Conservation (phyloP, 2,797 vertebrate genomes). For the Xerus rutilus region DNA sequence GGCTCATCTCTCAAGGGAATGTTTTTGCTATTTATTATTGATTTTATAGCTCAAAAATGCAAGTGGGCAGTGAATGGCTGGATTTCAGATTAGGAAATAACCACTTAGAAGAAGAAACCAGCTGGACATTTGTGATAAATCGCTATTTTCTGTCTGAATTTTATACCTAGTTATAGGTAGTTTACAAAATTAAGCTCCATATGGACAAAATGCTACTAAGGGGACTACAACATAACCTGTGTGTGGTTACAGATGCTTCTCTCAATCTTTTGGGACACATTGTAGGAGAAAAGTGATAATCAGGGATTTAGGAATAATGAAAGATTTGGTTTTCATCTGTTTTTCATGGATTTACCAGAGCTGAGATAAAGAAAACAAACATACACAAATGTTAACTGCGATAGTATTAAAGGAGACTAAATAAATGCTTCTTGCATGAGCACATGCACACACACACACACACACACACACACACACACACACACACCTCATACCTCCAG, state of each 20-base stretch:
- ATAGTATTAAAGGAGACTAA: constrained; percentile 66
- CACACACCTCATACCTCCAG: background rate
- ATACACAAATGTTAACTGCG: constrained; percentile 74
- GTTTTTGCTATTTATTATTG: constrained; percentile 87
- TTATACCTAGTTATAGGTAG: constrained; percentile 86
- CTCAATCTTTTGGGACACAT: constrained; percentile 73
- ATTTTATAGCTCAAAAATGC: constrained; percentile 87
- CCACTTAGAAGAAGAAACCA: constrained; percentile 86
- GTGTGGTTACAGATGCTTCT: constrained; percentile 60
- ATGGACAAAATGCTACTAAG: constrained; percentile 81
- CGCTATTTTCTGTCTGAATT: constrained; percentile 84
- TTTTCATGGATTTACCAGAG: constrained; percentile 75
- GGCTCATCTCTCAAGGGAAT: constrained; percentile 86
- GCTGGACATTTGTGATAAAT: constrained; percentile 89
- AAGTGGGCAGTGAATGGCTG: constrained; percentile 81
- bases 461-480: background rate
- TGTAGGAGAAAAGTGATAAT: constrained; percentile 70
- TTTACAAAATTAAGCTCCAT: constrained; percentile 86
- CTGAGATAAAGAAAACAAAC: constrained; percentile 75
- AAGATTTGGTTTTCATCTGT: constrained; percentile 78
- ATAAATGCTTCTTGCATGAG: constrained; percentile 42
- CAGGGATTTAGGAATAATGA: constrained; percentile 78
- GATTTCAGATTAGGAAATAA: constrained; percentile 88
- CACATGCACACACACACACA: background rate
- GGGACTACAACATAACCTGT: constrained; percentile 55